Conservation (phyloP, 2,113 vertebrate genomes). For the Bujurquina vittata region DNA sequence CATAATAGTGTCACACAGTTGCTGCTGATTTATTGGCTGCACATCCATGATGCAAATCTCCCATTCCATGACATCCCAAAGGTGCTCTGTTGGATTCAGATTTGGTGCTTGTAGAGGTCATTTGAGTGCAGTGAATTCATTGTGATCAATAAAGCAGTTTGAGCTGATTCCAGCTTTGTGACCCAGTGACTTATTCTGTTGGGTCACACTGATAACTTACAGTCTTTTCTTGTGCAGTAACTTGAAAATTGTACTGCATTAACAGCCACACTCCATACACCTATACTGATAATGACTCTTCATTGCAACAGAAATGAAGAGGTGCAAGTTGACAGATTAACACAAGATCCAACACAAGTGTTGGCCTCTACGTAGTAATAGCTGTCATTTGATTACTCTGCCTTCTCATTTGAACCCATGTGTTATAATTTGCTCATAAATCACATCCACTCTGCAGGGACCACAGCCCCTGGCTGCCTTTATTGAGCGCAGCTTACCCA, state of each 20-base stretch:
- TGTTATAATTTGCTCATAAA: constrained; percentile 17
- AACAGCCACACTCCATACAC: neutral
- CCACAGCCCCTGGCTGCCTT: neutral
- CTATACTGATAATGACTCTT: neutral
- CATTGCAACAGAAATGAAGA: neutral
- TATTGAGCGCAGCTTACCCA: neutral
- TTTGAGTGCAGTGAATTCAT: too few species aligned
- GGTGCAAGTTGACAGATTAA: neutral
- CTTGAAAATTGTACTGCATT: neutral
- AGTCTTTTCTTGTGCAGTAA: neutral
- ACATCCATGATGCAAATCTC: too few species aligned
- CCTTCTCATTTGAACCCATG: neutral
- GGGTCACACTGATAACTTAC: neutral
- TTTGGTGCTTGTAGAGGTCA: too few species aligned
- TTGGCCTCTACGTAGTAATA: neutral
- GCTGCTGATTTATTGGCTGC: too few species aligned
- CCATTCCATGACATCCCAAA: too few species aligned
- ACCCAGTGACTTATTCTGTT: too few species aligned
- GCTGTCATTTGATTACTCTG: neutral
- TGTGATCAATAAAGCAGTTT: too few species aligned
- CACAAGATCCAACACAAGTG: too few species aligned
- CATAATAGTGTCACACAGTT: neutral
- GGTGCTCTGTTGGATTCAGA: too few species aligned
- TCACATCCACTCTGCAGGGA: neutral
- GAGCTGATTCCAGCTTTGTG: too few species aligned